phyloP scores from a whole-genome alignment of 2,113 vertebrate genomes.

The Corvus moneduloides region DNA sequence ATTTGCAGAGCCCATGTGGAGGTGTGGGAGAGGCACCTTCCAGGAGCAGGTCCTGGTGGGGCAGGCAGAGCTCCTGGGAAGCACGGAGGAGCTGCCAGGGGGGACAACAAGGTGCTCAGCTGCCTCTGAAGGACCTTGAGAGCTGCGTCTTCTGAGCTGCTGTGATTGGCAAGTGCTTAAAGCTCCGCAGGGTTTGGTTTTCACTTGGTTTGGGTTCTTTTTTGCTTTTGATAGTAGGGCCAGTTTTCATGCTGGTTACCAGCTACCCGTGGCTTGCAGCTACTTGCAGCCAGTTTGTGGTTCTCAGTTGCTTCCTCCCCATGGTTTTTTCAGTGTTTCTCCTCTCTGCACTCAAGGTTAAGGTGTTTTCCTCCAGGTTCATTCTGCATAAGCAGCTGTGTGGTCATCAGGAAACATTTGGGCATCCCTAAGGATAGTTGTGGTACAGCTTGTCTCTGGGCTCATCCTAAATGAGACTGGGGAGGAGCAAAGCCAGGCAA shows the following conservation, averaged over 20 bases:
- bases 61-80: not conserved
- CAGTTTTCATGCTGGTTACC: not conserved
- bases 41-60: not conserved
- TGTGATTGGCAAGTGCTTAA: not conserved
- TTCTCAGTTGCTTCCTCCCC: not conserved
- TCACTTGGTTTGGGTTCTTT: not conserved
- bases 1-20: not conserved
- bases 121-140: not conserved
- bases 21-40: not conserved
- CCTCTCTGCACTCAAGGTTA: not conserved
- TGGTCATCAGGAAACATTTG: not conserved
- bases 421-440: not conserved
- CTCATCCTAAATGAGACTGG: not conserved
- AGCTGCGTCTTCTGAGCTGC: not conserved
- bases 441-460: not conserved
- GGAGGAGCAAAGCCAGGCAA: not conserved
- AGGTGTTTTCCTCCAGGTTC: not conserved
- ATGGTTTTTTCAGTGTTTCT: not conserved
- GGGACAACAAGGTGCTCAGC: not conserved
- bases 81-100: not conserved
- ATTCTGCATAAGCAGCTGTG: not conserved
- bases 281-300: not conserved
- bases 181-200: not conserved
- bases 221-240: not conserved
- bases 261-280: not conserved